phyloP scores from a whole-genome alignment of 2,113 vertebrate species.

The Callorhinus ursinus region DNA sequence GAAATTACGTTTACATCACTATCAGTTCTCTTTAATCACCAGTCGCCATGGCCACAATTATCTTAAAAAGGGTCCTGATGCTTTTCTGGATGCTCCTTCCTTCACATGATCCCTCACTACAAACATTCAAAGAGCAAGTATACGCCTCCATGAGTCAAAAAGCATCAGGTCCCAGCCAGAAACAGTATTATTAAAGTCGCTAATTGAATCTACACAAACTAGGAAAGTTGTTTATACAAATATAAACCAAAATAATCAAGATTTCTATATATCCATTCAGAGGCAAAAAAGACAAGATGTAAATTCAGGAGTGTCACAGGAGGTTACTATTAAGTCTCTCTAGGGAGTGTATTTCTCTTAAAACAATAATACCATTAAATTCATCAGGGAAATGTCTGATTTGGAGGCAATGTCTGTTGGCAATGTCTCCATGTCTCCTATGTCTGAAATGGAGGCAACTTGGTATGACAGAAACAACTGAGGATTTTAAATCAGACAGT shows the following conservation, averaged over 20 bases:
- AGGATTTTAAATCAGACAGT: not conserved
- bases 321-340: not conserved
- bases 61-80: not conserved
- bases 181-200: not conserved
- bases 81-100: not conserved
- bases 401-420: not conserved
- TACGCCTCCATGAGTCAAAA: not conserved
- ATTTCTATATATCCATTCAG: not conserved
- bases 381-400: not conserved
- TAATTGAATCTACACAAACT: not conserved
- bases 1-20: constrained; percentile 3
- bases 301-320: not conserved
- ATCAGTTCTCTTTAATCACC: not conserved
- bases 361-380: constrained; percentile 11
- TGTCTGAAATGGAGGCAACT: not conserved
- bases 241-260: not conserved
- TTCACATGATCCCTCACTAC: not conserved
- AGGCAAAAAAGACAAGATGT: not conserved
- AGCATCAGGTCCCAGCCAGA: not conserved
- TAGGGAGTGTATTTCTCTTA: constrained; percentile 5
- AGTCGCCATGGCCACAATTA: not conserved
- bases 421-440: not conserved
- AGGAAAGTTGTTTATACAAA: not conserved
- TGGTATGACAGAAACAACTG: not conserved
- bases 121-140: constrained; percentile 11